Evolutionary conservation across 2,888 invertebrate genomes (phyloP), one percentile per base, ranked within the genome.

Genomic region (Athalia cordata): DNA sequence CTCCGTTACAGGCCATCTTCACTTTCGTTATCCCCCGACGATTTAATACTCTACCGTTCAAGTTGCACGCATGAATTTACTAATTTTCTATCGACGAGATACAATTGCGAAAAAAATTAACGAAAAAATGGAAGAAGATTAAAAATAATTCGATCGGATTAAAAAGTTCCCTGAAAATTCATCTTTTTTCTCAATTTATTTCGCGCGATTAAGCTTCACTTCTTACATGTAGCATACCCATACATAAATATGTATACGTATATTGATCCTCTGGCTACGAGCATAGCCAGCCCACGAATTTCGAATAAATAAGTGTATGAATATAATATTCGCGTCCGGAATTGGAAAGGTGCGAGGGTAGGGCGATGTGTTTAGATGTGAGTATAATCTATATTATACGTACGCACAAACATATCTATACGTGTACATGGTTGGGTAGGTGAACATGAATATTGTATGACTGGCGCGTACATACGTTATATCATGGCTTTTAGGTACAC

Each of bases 291-390:
- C 68, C 57, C 72, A 59, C 57, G 57, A 59, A 57, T 57, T 72
- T 49, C 59, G 72, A 59, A 59, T 72, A 72, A 72, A 72, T 72
- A 59, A 59, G 47, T 57, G 55, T 11, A 55, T 55, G 59, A 72
- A 72, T 59, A 72, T 68, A 68, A 68, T 68, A 68, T 68, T 68
- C 68, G 55, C 68, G 50, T 52, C 5, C 4, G 55, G 55, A 29
- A 55, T 55, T 29, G 43, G 61, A 43, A 68, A 68, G 52, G 68
- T 4, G 55, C 7, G 11, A n/a, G 65, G n/a, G 55, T 55, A 43
- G 55, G 11, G 55, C 68, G 52, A 52, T 55, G 52, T 52, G 55
- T 68, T 50, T 43, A 50, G 55, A 55, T 47, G 29, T 8, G n/a
- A 55, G 43, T 68, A 68, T 8, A 43, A 68, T 29, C 50, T 11